Conservation (phyloP, 2,888 invertebrate species). For the Ceramica pisi region DNA sequence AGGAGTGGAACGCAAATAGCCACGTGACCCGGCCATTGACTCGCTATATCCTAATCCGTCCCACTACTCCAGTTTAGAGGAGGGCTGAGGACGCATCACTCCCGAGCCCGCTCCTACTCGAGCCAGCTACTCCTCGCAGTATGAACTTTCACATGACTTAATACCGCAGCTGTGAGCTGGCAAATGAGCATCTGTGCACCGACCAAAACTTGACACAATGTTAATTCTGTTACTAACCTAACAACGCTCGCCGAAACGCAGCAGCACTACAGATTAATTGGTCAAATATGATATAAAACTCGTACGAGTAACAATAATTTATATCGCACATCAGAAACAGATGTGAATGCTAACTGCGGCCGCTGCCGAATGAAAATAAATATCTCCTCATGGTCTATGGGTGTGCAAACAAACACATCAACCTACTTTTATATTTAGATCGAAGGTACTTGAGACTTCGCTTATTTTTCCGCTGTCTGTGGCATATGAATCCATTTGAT, state of each 20-base stretch:
- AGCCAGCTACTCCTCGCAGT: slow-evolving; percentile 67
- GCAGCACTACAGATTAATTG: slow-evolving; percentile 54
- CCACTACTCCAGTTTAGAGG: slow-evolving; percentile 89
- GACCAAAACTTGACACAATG: slow-evolving; percentile 38
- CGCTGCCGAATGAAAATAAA: slow-evolving; percentile 84
- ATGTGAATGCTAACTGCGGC: slow-evolving; percentile 74
- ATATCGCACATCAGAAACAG: slow-evolving; percentile 68
- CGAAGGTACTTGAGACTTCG: slow-evolving; percentile 72
- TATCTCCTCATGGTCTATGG: slow-evolving; percentile 80
- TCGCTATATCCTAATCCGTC: slow-evolving; percentile 90
- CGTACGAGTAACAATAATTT: slow-evolving; percentile 68
- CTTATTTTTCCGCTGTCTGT: slow-evolving; percentile 69
- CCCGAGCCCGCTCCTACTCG: slow-evolving; percentile 65
- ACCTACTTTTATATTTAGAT: slow-evolving; percentile 82
- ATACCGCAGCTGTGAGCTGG: slow-evolving; percentile 72
- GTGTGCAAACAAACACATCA: slow-evolving; percentile 80
- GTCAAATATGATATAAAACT: slow-evolving; percentile 61
- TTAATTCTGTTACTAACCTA: slow-evolving; percentile 48
- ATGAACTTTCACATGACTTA: slow-evolving; percentile 81
- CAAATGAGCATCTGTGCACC: slow-evolving; percentile 65
- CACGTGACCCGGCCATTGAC: slow-evolving; percentile 90
- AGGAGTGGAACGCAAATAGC: slow-evolving; percentile 87
- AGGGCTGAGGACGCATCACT: slow-evolving; percentile 57
- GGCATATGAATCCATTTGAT: slow-evolving; percentile 57
- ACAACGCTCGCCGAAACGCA: slow-evolving; percentile 29